Evolutionary conservation across 2,888 invertebrate genomes (phyloP), one percentile per base, ranked within the genome.

Genomic region (Aplocera efformata): DNA sequence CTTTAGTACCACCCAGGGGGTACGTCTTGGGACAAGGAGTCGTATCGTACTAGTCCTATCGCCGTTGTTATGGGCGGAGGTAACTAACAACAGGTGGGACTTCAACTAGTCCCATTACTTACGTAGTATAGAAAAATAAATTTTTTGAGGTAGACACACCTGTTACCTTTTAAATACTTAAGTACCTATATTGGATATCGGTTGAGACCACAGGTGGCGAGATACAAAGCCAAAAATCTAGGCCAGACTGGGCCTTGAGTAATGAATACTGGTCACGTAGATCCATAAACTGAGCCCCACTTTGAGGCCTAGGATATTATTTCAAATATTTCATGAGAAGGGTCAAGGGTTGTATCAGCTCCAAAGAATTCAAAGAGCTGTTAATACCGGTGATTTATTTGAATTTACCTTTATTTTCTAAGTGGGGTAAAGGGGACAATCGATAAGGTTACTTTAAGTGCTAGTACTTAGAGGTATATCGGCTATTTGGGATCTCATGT

Each of bases 311-410:
- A 65, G 64, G 50, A 56, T 54, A 57, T 63, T 62, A 64, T 61
- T 63, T 60, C 57, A 60, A 63, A 63, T 63, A 54, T 50, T 47
- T 56, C 54, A 58, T 65, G 69, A 70, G 59, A 52, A 66, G 63
- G 70, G 71, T 67, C 42, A 54, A 51, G 52, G 56, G 53, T 58
- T 58, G 13, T 17, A 26, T 13, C 30, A 20, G 36, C 36, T 36
- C 40, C 24, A 43, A 48, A 47, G 39, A 46, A 44, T 40, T 36
- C 40, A 32, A 48, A 48, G 42, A 31, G 41, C 23, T 30, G 45
- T 13, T 45, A 51, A 49, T 51, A 49, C 41, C 31, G 6, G 9
- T 39, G 42, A 48, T 51, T 51, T 47, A 49, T 51, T 27, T 17
- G 35, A 47, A 43, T 42, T 48, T 45, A 32, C 47, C 40, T 47